Evolutionary conservation across 2,113 vertebrate species (phyloP).

Genomic region (Phylloscopus trochiloides): DNA sequence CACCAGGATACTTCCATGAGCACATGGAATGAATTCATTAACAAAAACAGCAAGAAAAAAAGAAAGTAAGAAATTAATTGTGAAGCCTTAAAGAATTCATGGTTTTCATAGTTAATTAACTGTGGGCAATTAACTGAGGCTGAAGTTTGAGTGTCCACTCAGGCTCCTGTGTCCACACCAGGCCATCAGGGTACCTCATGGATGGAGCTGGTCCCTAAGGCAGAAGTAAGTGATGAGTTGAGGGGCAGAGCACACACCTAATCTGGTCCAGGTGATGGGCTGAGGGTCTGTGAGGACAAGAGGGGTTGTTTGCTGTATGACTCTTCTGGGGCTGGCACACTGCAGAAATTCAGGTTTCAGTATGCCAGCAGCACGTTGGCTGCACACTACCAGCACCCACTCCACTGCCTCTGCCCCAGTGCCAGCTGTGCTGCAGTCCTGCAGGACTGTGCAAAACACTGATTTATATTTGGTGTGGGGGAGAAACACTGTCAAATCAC

Average conservation of each 20-base stretch:
- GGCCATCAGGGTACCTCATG: not conserved
- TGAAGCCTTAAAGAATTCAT: not conserved
- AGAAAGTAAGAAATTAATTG: not conserved
- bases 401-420: not conserved
- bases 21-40: not conserved
- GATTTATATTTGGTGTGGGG: fast-evolving
- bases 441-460: not conserved
- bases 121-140: not conserved
- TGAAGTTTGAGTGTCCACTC: no score
- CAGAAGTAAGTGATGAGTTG: not conserved
- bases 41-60: not conserved
- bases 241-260: not conserved
- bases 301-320: fast-evolving
- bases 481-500: not conserved
- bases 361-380: not conserved
- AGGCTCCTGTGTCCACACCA: not conserved
- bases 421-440: not conserved
- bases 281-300: fast-evolving
- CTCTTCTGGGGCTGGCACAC: not conserved
- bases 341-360: not conserved
- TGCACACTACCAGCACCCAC: not conserved
- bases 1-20: not conserved
- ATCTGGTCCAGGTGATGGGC: not conserved
- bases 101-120: not conserved
- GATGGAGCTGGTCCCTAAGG: fast-evolving